phyloP scores from a whole-genome alignment of 1,140 invertebrate genomes.

The Caenorhabditis tropicalis region DNA sequence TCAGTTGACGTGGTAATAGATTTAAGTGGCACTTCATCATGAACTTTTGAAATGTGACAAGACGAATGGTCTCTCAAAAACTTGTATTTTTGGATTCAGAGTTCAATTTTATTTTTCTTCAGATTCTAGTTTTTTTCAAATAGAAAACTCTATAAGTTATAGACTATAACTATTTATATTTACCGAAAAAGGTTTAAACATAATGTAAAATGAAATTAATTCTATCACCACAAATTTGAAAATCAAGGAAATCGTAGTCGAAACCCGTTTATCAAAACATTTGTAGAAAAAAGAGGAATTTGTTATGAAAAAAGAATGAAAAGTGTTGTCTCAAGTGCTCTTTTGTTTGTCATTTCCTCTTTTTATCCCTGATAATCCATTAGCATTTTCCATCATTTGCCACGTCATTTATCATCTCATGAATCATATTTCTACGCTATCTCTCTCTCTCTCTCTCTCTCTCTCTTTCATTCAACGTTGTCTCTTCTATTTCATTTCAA shows the following conservation, averaged over 20 bases:
- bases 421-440: neutral
- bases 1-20: neutral
- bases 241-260: too few species aligned
- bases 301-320: too few species aligned
- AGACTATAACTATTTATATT: too few species aligned
- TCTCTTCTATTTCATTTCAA: neutral
- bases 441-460: neutral
- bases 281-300: too few species aligned
- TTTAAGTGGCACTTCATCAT: neutral
- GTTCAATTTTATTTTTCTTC: too few species aligned
- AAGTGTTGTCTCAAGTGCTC: neutral
- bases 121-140: too few species aligned
- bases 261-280: too few species aligned
- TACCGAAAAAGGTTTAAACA: too few species aligned
- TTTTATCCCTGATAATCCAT: neutral
- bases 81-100: neutral
- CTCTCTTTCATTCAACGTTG: neutral
- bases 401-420: slow-evolving; percentile 6
- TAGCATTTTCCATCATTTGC: neutral
- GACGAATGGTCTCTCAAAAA: neutral
- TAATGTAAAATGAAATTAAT: too few species aligned
- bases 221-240: too few species aligned
- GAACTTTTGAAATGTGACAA: neutral
- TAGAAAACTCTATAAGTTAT: too few species aligned
- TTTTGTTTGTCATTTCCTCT: neutral